A percentile compares a stretch with the other conserved stretches of the same genome.
Evolutionary conservation across 2,113 vertebrate species (phyloP).

Genomic region (Thunnus thynnus): DNA sequence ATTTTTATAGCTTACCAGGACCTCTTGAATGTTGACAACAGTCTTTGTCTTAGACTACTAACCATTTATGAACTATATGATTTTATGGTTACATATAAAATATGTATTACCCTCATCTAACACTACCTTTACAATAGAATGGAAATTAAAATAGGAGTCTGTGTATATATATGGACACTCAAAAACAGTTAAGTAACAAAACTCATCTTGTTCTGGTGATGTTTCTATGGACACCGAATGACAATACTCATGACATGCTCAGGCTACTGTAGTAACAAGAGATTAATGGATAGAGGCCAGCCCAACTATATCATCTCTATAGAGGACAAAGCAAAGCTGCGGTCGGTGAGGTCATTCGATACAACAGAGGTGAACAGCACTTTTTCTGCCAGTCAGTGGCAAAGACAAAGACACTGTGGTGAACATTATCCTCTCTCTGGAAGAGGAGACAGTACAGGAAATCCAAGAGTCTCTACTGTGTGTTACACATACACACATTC

Average conservation of each 20-base stretch:
- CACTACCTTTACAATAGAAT: neutral
- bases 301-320: neutral
- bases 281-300: conserved; percentile 1
- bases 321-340: conserved; percentile 43
- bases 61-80: neutral
- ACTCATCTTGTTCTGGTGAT: conserved; percentile 4
- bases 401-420: conserved; percentile 28
- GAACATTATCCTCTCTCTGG: conserved; percentile 4
- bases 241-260: neutral
- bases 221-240: conserved; percentile 10
- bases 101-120: neutral
- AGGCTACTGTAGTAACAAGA: neutral
- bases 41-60: conserved; percentile 4
- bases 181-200: neutral
- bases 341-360: conserved; percentile 24
- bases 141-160: too few species aligned
- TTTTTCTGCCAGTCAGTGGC: conserved; percentile 20
- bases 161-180: too few species aligned
- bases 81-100: neutral
- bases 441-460: conserved; percentile 16
- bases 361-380: conserved; percentile 24
- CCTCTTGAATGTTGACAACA: conserved; percentile 29
- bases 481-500: conserved; percentile 1
- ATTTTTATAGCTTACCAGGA: conserved; percentile 26
- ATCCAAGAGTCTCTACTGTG: neutral